A percentile compares a stretch with the other conserved stretches of the same genome.
Evolutionary conservation across 2,797 vertebrate genomes (phyloP).

Genomic region (Chaetophractus vellerosus): DNA sequence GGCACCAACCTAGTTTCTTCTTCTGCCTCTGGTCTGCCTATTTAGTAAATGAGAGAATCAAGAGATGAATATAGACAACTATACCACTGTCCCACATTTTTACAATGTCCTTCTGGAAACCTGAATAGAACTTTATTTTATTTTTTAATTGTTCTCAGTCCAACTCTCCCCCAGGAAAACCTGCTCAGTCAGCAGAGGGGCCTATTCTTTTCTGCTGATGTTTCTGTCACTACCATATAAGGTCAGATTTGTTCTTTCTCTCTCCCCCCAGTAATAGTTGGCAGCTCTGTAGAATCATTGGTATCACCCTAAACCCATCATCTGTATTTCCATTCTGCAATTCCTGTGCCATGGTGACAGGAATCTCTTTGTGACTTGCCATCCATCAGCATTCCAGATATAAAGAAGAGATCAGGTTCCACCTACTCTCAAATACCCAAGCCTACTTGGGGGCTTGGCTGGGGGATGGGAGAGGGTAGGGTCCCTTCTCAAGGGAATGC

Average conservation of each 20-base stretch:
- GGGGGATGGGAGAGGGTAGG: neutral
- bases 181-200: neutral
- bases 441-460: neutral
- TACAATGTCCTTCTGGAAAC: conserved; percentile 62
- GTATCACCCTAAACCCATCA: neutral
- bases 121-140: conserved; percentile 6
- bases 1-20: conserved; percentile 9
- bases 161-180: neutral
- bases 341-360: neutral
- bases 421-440: neutral
- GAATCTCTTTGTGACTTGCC: neutral
- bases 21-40: conserved; percentile 50
- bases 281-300: neutral
- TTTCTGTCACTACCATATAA: neutral
- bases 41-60: neutral
- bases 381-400: neutral
- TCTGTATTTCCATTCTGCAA: neutral
- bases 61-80: neutral
- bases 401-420: neutral
- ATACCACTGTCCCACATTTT: neutral
- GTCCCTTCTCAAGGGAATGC: neutral
- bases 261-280: neutral
- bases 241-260: neutral
- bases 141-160: neutral
- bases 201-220: conserved; percentile 25